A percentile compares a stretch with the other conserved stretches of the same genome.
phyloP scores from a whole-genome alignment of 1,140 invertebrate genomes.

The Odontomachus brunneus region DNA sequence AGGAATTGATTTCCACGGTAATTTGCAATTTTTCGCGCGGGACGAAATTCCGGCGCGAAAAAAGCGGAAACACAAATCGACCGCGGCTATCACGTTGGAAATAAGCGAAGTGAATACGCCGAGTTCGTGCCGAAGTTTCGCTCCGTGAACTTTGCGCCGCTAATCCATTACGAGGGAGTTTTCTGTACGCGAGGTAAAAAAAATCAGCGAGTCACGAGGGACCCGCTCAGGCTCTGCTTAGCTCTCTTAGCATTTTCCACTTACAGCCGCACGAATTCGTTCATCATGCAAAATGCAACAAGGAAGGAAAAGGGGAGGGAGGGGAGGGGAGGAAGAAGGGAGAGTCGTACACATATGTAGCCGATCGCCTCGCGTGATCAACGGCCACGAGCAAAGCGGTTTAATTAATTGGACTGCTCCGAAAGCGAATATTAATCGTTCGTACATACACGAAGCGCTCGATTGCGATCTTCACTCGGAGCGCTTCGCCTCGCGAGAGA shows the following conservation, averaged over 20 bases:
- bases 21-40: background rate
- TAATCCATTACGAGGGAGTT: slow-evolving; percentile 21
- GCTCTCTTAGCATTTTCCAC: slow-evolving; percentile 31
- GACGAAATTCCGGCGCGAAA: background rate
- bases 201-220: slow-evolving; percentile 15
- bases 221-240: background rate
- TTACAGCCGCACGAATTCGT: slow-evolving; percentile 44
- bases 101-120: background rate
- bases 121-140: slow-evolving; percentile 14
- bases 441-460: slow-evolving; percentile 28
- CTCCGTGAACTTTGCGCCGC: slow-evolving; percentile 1
- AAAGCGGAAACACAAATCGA: background rate
- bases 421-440: slow-evolving; percentile 71
- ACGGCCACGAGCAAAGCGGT: slow-evolving; percentile 39
- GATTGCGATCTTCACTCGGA: slow-evolving; percentile 59
- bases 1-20: too few species aligned
- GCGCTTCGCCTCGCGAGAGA: slow-evolving; percentile 38
- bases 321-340: too few species aligned
- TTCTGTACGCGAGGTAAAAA: slow-evolving; percentile 12
- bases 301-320: too few species aligned
- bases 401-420: slow-evolving; percentile 68
- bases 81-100: background rate
- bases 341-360: background rate
- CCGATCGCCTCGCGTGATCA: slow-evolving; percentile 63
- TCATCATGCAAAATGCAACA: slow-evolving; percentile 43